Evolutionary conservation across 2,888 invertebrate species (phyloP).

Genomic region (Saturnia japonica): DNA sequence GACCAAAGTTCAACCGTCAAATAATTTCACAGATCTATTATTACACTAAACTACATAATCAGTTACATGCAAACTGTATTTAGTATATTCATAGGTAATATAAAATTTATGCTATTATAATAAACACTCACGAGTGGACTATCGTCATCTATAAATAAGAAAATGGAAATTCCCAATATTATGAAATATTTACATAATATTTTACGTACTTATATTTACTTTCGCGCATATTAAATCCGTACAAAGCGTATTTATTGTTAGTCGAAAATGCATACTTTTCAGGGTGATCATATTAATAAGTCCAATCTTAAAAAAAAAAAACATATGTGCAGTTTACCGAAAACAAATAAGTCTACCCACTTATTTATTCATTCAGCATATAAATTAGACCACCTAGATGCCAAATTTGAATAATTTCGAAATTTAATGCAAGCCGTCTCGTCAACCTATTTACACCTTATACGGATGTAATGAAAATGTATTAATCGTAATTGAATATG

Average conservation of each 20-base stretch:
- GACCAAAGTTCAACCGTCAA: slow-evolving; percentile 81
- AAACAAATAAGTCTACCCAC: too few relatives aligned
- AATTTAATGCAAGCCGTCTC: too few relatives aligned
- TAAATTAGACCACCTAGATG: too few relatives aligned
- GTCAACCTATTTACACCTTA: too few relatives aligned
- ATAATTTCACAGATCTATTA: slow-evolving; percentile 55
- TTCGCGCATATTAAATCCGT: slow-evolving; percentile 44
- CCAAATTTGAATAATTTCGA: too few relatives aligned
- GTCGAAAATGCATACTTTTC: too few relatives aligned
- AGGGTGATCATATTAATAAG: too few relatives aligned
- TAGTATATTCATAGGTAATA: slow-evolving; percentile 31
- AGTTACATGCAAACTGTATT: slow-evolving; percentile 37
- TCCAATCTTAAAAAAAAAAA: too few relatives aligned
- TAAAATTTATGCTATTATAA: slow-evolving; percentile 38
- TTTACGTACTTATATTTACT: slow-evolving; percentile 51
- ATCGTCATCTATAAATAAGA: slow-evolving; percentile 40
- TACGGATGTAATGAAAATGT: slow-evolving; percentile 33
- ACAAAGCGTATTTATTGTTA: too few relatives aligned
- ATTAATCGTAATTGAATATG: slow-evolving; percentile 51
- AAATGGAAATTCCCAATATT: slow-evolving; percentile 50
- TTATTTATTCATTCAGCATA: too few relatives aligned
- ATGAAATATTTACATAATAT: slow-evolving; percentile 31
- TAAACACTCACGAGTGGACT: slow-evolving; percentile 48
- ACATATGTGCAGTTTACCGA: too few relatives aligned
- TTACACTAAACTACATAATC: slow-evolving; percentile 38